Percentiles rank a stretch among this genome's conserved stretches.
phyloP scores from a whole-genome alignment of 2,888 invertebrate species.

The Thecocarcelia acutangulata region DNA sequence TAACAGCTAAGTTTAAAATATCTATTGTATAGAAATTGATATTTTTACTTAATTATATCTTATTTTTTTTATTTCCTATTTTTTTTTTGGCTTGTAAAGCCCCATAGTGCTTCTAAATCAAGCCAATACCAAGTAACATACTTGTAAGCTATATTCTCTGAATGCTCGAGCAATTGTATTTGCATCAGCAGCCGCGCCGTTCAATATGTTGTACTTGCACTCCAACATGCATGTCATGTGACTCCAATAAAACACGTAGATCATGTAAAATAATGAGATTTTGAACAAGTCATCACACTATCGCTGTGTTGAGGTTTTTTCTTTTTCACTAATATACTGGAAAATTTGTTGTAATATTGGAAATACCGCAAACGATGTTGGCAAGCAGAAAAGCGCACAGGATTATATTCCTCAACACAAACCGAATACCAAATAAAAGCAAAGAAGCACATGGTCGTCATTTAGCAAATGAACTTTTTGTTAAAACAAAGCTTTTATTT shows the following conservation, averaged over 20 bases:
- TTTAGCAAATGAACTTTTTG: neutral
- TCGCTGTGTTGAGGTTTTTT: constrained; percentile 35
- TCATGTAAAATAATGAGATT: constrained; percentile 64
- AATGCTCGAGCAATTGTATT: neutral
- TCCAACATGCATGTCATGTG: constrained; percentile 44
- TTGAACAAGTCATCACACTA: constrained; percentile 57
- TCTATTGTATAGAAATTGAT: too few species aligned
- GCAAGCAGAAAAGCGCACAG: neutral
- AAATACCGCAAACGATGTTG: constrained; percentile 24
- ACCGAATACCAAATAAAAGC: neutral
- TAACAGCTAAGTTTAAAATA: too few species aligned
- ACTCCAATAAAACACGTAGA: constrained; percentile 51
- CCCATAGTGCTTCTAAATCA: neutral
- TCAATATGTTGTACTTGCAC: constrained; percentile 24
- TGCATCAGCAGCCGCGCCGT: constrained; percentile 11
- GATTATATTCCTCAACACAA: neutral
- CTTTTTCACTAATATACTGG: constrained; percentile 41
- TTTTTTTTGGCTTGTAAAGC: too few species aligned
- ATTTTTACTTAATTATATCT: too few species aligned
- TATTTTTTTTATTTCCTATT: too few species aligned
- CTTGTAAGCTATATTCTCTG: neutral
- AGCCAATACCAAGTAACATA: neutral
- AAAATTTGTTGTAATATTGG: constrained; percentile 48
- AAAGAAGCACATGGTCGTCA: constrained; percentile 9
- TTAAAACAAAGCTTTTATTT: neutral